Conservation (phyloP, 2,113 vertebrate species). For the Coracopsis vasa region DNA sequence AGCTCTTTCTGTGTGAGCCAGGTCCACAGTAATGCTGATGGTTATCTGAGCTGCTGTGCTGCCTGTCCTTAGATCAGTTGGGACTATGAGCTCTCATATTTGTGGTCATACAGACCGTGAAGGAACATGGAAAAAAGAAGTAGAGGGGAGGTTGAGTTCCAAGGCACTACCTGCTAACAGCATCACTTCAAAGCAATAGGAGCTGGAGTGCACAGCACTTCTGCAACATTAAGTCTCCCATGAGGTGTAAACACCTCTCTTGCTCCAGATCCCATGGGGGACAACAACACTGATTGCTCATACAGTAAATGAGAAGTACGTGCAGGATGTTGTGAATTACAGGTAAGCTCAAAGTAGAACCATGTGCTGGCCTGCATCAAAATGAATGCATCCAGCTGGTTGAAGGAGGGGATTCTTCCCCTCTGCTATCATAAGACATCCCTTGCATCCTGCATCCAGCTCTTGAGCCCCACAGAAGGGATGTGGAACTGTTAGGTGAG, state of each 20-base stretch:
- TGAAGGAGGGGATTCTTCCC: neutral
- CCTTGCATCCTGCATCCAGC: neutral
- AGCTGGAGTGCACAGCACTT: neutral
- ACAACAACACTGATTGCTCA: rapidly evolving
- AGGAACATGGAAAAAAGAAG: neutral
- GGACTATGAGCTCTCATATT: neutral
- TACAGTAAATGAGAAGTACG: neutral
- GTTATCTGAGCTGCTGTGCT: neutral
- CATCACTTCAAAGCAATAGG: neutral
- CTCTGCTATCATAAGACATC: neutral
- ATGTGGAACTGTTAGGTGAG: neutral
- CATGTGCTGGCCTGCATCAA: neutral
- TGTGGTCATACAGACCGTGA: neutral
- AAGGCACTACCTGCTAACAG: neutral
- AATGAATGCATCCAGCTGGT: neutral
- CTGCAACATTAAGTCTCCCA: neutral
- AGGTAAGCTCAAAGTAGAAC: neutral
- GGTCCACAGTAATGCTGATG: neutral
- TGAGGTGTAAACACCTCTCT: neutral
- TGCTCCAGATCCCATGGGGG: neutral
- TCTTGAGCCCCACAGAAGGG: neutral
- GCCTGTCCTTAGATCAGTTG: neutral
- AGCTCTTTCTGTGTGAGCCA: neutral
- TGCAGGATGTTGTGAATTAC: neutral
- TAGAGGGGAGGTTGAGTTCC: neutral